These are phyloP conservation scores for Augiades crinisus DNA, from an alignment of 2,888 invertebrate species.

Conservation along the genomic window DNA sequence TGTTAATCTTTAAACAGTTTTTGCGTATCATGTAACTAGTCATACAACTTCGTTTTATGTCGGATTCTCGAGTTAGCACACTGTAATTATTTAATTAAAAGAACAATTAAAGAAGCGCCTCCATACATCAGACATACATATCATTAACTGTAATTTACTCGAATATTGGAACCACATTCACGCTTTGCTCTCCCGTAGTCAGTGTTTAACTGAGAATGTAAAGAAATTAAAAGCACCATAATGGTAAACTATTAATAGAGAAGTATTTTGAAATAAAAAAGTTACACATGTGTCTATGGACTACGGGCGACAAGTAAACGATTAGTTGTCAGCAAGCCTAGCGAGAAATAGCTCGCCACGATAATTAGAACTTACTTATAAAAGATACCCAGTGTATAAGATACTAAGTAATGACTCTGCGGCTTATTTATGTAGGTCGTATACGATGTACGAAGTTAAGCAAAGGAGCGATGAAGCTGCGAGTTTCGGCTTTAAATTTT, in stretches of 20 bases:
- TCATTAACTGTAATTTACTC: conserved; percentile 20
- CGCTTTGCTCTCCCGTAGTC: conserved; percentile 2
- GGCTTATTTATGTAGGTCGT: too few relatives aligned
- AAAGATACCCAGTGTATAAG: too few relatives aligned
- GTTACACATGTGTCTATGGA: not conserved
- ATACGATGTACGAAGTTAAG: too few relatives aligned
- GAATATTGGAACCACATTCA: conserved; percentile 21
- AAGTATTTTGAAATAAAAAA: not conserved
- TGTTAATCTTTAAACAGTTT: conserved; percentile 13
- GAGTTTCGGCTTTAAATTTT: too few relatives aligned
- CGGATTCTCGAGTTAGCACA: conserved; percentile 13
- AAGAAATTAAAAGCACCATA: not conserved
- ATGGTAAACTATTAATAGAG: not conserved
- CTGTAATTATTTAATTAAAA: conserved; percentile 22
- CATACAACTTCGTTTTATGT: conserved; percentile 7
- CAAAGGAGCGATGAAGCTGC: too few relatives aligned
- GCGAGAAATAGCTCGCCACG: too few relatives aligned
- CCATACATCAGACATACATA: conserved; percentile 12
- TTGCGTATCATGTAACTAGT: conserved; percentile 14
- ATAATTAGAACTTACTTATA: too few relatives aligned
- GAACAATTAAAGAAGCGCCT: conserved; percentile 22
- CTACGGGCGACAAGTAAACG: too few relatives aligned
- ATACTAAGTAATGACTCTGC: too few relatives aligned
- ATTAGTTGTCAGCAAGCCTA: too few relatives aligned
- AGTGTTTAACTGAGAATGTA: conserved; percentile 1